These are phyloP conservation scores for Hycleus phaleratus DNA, from an alignment of 1,140 invertebrate species.

Conservation along the genomic window DNA sequence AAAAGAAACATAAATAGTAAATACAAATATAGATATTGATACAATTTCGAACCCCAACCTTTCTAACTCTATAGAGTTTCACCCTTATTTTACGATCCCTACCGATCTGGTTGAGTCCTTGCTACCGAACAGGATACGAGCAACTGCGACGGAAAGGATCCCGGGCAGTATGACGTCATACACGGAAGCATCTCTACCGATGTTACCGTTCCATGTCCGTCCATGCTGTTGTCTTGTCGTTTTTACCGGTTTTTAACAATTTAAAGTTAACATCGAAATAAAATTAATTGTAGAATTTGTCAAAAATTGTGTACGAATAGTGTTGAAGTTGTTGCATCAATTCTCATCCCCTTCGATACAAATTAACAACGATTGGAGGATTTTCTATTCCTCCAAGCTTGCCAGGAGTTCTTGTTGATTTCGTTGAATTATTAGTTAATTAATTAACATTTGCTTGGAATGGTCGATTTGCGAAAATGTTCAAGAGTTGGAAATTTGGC, in stretches of 20 bases:
- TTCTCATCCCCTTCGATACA: not conserved
- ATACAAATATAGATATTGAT: not conserved
- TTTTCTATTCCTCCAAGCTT: not conserved
- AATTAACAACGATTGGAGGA: not conserved
- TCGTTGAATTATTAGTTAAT: not conserved
- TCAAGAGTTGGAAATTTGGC: conserved; percentile 35
- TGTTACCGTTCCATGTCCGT: conserved; percentile 22
- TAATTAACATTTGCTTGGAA: not conserved
- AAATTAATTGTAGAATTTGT: not conserved
- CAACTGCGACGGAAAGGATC: conserved; percentile 30
- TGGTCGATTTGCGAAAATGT: conserved; percentile 20
- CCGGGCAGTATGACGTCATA: conserved; percentile 39
- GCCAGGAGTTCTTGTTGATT: not conserved
- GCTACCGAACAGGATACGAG: conserved; percentile 17
- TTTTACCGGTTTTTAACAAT: not conserved
- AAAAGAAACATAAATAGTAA: no score
- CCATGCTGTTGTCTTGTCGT: conserved; percentile 14
- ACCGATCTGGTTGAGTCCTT: conserved; percentile 12
- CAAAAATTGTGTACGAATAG: not conserved
- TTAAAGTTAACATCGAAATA: not conserved
- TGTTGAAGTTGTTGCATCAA: no score
- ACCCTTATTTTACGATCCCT: conserved; percentile 1
- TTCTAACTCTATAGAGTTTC: conserved; percentile 5
- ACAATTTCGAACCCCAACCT: conserved; percentile 2
- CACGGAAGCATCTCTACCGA: conserved; percentile 30